Evolutionary conservation across 2,113 vertebrate species (phyloP), one percentile per base, ranked within the genome.

Genomic region (Takifugu flavidus): DNA sequence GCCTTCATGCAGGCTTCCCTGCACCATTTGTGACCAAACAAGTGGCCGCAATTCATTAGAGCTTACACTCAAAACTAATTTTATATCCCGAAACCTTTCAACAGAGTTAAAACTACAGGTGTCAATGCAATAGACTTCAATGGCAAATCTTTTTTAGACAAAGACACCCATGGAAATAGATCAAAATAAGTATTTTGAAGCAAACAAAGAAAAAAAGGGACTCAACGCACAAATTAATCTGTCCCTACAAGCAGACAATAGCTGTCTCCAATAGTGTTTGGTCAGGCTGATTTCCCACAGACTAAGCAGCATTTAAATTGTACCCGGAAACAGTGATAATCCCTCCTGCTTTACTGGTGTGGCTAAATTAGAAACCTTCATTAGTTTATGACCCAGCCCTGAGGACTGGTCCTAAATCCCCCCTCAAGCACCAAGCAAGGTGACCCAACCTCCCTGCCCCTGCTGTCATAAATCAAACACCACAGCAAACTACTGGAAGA

Each of bases 251-350:
- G 80, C 72, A 79, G 46, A 86, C 77, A 87, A 84, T 75, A 56
- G 62, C 81, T 26, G 14, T 72, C 69, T 68, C 80, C 58, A 43
- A 80, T 72, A 84, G 82, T 78, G 70, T 68, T 59, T 49, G 57
- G 77, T 72, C 66, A 57, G 78, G 72, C 67, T 8, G 59, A 82
- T 77, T 88, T 87, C 88, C 87, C 83, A 86, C 82, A 78, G 82
- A 84, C 79, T 74, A 82, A 87, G 83, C 87, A 89, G 86, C 83
- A 57, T 89, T 91, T 90, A 91, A 91, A 91, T 90, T 89, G 86
- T 53, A 75, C 76, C 86, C 83, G 82, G 86, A 89, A 90, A 84
- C 84, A 69, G 82, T 82, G 87, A 90, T 91, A 90, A 90, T 82
- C 79, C 78, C 77, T 74, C 85, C 86, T 71, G 75, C 83, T 89